Base-by-base conservation (phyloP, 2,797 vertebrate species). In the Alcedo quadribrachys region DNA sequence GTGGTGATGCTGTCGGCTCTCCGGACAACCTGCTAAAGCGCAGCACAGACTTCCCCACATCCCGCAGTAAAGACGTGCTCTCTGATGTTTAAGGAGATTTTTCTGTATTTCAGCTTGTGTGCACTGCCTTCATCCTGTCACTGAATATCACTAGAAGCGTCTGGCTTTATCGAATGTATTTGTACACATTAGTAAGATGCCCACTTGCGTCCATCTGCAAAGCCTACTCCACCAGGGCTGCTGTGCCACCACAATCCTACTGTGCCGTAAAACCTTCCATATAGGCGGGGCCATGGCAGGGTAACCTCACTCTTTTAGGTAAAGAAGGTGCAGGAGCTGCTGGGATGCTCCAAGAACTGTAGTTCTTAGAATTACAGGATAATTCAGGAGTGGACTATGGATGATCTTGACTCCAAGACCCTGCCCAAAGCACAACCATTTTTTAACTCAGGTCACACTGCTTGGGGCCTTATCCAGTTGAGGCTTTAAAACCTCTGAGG, bases 171-270 rank as follows among this genome's bases (percentile, higher is more conserved):
- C 25, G 14, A 14, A 9, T 6, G 11, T 12, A 20, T 17, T 32
- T 12, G 19, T 13, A 8, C 48, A 1, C 20, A 2, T 4, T 1
- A 35, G 19, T 15, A 5, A 35, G 30, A 11, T 13, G 7, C 11
- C 28, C 15, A 1, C 50, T 66, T 15, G 14, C 35, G 30, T 45
- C 8, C 35, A 2, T 3, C 54, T 53, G 50, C 32, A 10, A 42
- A 42, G 46, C 5, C 15, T 10, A 15, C 6, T 8, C 19, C 27
- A 16, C 12, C 27, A 7, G 25, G 25, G 33, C 8, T 67, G 42
- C 35, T 35, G 21, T 35, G 25, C n/a, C 43, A 14, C 21, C 42
- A 4, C 32, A 32, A 3, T 24, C 28, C 30, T 18, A 12, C 19
- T 40, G 11, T 8, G 1, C n/a, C 30, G 5, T 30, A n/a, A 14